phyloP scores from a whole-genome alignment of 2,888 invertebrate genomes.

The Eumerus sabulonum region DNA sequence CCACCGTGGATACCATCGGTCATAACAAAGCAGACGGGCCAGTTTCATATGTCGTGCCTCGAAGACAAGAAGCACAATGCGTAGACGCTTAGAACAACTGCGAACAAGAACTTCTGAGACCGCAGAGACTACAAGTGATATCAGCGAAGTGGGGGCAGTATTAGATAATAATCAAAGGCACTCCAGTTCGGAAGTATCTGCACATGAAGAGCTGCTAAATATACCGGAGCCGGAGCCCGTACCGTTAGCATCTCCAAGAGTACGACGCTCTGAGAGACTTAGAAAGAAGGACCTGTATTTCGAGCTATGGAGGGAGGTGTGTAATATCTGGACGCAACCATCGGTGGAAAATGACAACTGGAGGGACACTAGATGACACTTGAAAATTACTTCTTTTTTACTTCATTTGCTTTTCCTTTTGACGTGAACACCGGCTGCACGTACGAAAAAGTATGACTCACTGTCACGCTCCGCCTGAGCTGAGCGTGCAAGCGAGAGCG shows the following conservation, averaged over 20 bases:
- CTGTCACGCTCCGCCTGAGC: too few species aligned
- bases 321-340: not conserved
- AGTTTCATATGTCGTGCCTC: slow-evolving; percentile 4
- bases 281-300: not conserved
- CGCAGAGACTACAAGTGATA: not conserved
- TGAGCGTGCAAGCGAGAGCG: too few species aligned
- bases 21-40: slow-evolving; percentile 13
- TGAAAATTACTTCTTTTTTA: too few species aligned
- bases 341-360: not conserved
- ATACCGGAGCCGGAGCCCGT: not conserved
- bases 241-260: not conserved
- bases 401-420: too few species aligned
- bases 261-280: not conserved
- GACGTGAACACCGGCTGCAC: too few species aligned
- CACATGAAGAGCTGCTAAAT: not conserved
- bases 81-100: slow-evolving; percentile 10
- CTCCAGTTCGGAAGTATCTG: not conserved
- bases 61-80: not conserved
- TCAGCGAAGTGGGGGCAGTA: too few species aligned
- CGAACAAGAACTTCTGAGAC: slow-evolving; percentile 1
- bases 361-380: too few species aligned
- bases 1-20: slow-evolving; percentile 4
- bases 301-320: not conserved
- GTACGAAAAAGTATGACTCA: too few species aligned
- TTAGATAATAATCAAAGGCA: too few species aligned